A percentile compares a stretch with the other conserved stretches of the same genome.
Conservation (phyloP, 1,140 invertebrate species). For the Teleopsis dalmanni region DNA sequence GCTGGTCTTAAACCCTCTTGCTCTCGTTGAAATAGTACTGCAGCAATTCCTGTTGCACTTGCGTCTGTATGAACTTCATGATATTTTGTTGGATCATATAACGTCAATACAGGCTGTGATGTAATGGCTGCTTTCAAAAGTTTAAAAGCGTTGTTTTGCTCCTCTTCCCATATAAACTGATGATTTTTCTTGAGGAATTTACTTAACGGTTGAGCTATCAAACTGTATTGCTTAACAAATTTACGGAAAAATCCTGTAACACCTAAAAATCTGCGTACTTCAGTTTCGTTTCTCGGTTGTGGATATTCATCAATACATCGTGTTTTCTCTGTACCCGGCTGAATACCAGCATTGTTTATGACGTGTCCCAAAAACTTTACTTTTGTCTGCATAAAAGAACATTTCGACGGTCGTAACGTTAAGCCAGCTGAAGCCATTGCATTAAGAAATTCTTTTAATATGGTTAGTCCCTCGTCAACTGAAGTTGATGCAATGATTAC, state of each 20-base stretch:
- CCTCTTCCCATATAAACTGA: neutral
- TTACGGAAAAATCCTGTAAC: constrained; percentile 18
- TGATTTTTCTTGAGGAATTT: constrained; percentile 19
- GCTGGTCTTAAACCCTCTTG: constrained; percentile 6
- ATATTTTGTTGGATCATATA: constrained; percentile 8
- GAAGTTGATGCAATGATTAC: constrained; percentile 12
- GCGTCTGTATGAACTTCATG: constrained; percentile 33
- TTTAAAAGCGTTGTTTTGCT: neutral
- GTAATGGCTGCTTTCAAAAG: neutral
- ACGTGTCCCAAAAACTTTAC: constrained; percentile 8
- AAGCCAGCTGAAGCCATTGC: constrained; percentile 11
- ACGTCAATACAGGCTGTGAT: constrained; percentile 10
- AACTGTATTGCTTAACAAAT: constrained; percentile 26
- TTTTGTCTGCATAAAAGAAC: neutral
- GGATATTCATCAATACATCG: constrained; percentile 23
- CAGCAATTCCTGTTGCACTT: constrained; percentile 21
- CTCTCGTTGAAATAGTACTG: constrained; percentile 28
- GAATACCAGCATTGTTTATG: constrained; percentile 9
- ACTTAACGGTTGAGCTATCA: constrained; percentile 20
- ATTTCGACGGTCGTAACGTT: constrained; percentile 4
- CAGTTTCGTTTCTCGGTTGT: constrained; percentile 17
- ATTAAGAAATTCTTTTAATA: constrained; percentile 16
- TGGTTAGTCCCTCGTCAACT: constrained; percentile 16
- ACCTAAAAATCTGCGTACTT: constrained; percentile 25
- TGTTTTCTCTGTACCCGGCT: constrained; percentile 27